A percentile compares a stretch with the other conserved stretches of the same genome.
Evolutionary conservation across 2,888 invertebrate genomes (phyloP).

Genomic region (Taphrorychus bicolor): DNA sequence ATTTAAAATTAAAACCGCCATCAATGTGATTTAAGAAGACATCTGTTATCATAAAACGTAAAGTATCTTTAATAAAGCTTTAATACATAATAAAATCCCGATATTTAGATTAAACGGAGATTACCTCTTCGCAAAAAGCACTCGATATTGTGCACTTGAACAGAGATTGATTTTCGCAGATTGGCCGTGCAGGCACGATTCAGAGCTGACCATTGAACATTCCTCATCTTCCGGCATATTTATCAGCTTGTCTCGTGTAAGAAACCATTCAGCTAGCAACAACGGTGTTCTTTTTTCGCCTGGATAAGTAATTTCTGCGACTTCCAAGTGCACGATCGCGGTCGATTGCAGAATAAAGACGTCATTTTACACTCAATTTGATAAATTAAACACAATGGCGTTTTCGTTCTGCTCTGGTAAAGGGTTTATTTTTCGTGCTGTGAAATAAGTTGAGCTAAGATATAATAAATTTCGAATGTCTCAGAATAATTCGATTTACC

Average conservation of each 20-base stretch:
- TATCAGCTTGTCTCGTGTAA: slow-evolving; percentile 5
- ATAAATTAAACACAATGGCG: slow-evolving; percentile 37
- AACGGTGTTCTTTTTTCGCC: slow-evolving; percentile 18
- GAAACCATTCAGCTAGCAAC: slow-evolving; percentile 25
- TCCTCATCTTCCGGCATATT: slow-evolving; percentile 4
- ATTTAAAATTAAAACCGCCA: too few species aligned
- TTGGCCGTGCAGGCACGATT: background rate
- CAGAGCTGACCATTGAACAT: slow-evolving; percentile 1
- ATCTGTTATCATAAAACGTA: too few species aligned
- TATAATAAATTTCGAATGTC: too few species aligned
- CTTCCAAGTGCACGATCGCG: slow-evolving; percentile 24
- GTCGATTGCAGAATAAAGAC: slow-evolving; percentile 32
- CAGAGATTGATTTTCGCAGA: background rate
- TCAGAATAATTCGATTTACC: too few species aligned
- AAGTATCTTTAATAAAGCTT: background rate
- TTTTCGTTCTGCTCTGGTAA: slow-evolving; percentile 25
- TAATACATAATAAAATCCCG: too few species aligned
- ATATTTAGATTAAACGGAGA: too few species aligned
- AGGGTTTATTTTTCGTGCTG: background rate
- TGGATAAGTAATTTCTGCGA: slow-evolving; percentile 33
- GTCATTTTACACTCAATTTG: slow-evolving; percentile 36
- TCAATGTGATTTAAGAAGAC: too few species aligned
- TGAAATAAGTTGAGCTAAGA: too few species aligned
- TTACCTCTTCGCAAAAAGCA: too few species aligned
- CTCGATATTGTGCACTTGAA: background rate